Evolutionary conservation across 1,140 invertebrate genomes (phyloP).

Genomic region (Euwallacea fornicatus): DNA sequence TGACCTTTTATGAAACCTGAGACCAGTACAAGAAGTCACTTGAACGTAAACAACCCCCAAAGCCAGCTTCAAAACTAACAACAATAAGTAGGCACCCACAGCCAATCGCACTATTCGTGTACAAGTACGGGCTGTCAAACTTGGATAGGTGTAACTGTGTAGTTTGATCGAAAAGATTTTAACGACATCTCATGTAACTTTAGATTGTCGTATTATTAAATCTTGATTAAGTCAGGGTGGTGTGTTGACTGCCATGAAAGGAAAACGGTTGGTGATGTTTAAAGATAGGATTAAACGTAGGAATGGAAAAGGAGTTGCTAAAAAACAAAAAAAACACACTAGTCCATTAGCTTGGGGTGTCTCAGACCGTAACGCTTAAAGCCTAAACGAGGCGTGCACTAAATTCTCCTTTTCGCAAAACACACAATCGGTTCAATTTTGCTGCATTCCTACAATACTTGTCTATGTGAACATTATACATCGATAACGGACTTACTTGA

Average conservation of each 20-base stretch:
- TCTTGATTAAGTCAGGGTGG: constrained; percentile 28
- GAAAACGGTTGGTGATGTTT: constrained; percentile 5
- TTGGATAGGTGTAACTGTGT: too few species aligned
- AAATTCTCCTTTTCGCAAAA: constrained; percentile 1
- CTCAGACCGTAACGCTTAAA: constrained; percentile 31
- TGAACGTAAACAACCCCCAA: too few species aligned
- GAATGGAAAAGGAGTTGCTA: constrained; percentile 28
- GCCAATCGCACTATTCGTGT: too few species aligned
- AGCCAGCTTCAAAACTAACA: too few species aligned
- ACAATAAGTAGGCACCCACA: too few species aligned
- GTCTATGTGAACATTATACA: constrained; percentile 14
- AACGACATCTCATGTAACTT: too few species aligned
- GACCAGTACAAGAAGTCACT: too few species aligned
- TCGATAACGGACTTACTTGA: neutral
- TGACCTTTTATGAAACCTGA: too few species aligned
- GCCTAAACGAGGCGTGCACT: constrained; percentile 29
- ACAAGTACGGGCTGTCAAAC: too few species aligned
- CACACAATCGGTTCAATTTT: constrained; percentile 13
- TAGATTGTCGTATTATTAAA: constrained; percentile 21
- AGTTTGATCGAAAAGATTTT: too few species aligned
- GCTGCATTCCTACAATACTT: constrained; percentile 22
- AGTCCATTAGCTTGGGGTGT: constrained; percentile 36
- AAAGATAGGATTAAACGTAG: constrained; percentile 14
- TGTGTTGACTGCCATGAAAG: constrained; percentile 20
- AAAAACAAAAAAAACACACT: constrained; percentile 39